Evolutionary conservation across 2,888 invertebrate species (phyloP).

Genomic region (Tenthredo mesomela): DNA sequence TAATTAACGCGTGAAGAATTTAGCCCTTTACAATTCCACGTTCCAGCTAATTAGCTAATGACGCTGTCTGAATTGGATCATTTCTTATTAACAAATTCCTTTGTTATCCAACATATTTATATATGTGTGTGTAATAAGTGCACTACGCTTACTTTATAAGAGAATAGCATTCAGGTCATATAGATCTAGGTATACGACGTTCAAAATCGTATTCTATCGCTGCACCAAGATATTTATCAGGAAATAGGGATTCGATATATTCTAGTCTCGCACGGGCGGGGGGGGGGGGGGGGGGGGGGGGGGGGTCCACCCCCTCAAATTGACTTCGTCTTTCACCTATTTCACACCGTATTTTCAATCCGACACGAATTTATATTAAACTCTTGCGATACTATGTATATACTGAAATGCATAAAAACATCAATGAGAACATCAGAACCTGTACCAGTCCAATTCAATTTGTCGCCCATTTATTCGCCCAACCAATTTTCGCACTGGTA

Average conservation of each 20-base stretch:
- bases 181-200: neutral
- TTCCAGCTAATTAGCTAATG: conserved; percentile 42
- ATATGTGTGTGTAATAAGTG: neutral
- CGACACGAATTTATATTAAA: conserved; percentile 15
- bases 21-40: conserved; percentile 10
- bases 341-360: conserved; percentile 1
- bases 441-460: conserved; percentile 17
- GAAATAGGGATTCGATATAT: conserved; percentile 45
- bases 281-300: too few species aligned
- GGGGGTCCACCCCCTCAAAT: neutral
- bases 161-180: neutral
- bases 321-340: conserved; percentile 23
- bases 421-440: neutral
- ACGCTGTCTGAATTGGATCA: conserved; percentile 16
- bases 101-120: neutral
- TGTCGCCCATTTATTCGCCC: neutral
- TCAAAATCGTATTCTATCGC: neutral
- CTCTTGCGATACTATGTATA: too few species aligned
- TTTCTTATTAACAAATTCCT: conserved; percentile 45
- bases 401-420: neutral
- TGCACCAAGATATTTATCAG: conserved; percentile 32
- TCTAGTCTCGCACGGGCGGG: conserved; percentile 27
- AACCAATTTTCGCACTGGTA: neutral
- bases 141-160: neutral
- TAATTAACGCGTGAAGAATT: conserved; percentile 43